A percentile compares a stretch with the other conserved stretches of the same genome.
Evolutionary conservation across 1,140 invertebrate genomes (phyloP).

Genomic region (Plutomurus gul): DNA sequence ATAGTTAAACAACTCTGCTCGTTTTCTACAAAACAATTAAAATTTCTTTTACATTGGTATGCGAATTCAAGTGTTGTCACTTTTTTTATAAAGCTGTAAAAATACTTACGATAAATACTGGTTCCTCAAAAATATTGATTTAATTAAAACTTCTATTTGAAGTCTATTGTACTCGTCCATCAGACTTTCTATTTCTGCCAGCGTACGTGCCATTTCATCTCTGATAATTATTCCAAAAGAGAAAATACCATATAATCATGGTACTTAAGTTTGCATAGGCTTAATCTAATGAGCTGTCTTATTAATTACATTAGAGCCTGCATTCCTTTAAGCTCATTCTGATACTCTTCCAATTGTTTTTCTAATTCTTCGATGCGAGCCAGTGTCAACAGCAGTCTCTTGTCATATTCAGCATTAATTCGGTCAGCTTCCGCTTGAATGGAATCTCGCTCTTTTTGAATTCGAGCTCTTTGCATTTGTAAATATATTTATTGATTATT

Average conservation of each 20-base stretch:
- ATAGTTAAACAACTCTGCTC: background rate
- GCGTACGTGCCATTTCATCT: background rate
- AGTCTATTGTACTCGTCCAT: background rate
- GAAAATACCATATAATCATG: no score
- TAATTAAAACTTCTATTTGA: background rate
- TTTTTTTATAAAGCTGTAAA: no score
- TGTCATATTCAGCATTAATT: background rate
- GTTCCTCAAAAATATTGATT: background rate
- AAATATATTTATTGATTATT: background rate
- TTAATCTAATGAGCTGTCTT: no score
- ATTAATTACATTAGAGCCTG: background rate
- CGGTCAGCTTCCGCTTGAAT: background rate
- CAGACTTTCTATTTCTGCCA: background rate
- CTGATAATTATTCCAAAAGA: background rate
- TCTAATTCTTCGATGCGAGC: background rate
- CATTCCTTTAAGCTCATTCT: background rate
- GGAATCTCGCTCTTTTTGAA: background rate
- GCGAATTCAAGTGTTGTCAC: background rate
- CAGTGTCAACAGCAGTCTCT: background rate
- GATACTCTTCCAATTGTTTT: background rate
- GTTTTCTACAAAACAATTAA: background rate
- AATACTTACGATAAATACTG: background rate
- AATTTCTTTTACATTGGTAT: background rate
- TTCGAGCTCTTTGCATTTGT: background rate
- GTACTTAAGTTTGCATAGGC: no score